phyloP scores from a whole-genome alignment of 2,797 vertebrate species.

The Lacerta agilis region DNA sequence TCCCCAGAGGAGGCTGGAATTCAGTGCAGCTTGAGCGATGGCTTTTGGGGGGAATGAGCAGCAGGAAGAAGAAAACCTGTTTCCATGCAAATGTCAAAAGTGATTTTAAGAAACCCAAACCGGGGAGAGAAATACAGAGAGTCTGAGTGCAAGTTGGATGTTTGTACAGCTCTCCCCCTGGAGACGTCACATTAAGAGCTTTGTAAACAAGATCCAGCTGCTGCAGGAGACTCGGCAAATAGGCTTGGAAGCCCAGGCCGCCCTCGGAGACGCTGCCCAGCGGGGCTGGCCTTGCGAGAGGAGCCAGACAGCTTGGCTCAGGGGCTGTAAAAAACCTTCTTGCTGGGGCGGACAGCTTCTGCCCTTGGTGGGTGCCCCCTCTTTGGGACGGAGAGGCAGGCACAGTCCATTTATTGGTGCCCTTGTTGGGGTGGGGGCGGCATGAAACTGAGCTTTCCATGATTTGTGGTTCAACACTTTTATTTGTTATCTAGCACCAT shows the following conservation, averaged over 20 bases:
- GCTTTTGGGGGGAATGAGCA: neutral
- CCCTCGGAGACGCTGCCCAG: neutral
- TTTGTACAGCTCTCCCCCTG: constrained; percentile 27
- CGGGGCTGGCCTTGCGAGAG: neutral
- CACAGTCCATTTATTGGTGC: neutral
- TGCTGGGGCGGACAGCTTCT: neutral
- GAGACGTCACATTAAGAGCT: constrained; percentile 17
- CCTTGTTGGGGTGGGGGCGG: neutral
- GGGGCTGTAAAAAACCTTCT: neutral
- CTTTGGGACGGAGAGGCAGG: no score
- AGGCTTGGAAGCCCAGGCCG: neutral
- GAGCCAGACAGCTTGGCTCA: neutral
- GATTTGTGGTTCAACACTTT: no score
- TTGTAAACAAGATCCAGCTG: constrained; percentile 13
- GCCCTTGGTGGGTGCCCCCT: no score
- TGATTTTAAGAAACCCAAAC: constrained; percentile 18
- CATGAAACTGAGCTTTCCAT: no score
- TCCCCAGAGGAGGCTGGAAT: neutral
- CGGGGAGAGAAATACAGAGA: neutral
- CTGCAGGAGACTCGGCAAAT: neutral
- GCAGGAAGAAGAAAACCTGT: constrained; percentile 10
- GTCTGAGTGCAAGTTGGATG: constrained; percentile 5
- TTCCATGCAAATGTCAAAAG: constrained; percentile 44
- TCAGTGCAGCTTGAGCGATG: neutral
- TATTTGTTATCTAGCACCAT: no score